These are phyloP conservation scores for Intellagama lesueurii DNA, from an alignment of 2,797 vertebrate species.

Conservation along the genomic window DNA sequence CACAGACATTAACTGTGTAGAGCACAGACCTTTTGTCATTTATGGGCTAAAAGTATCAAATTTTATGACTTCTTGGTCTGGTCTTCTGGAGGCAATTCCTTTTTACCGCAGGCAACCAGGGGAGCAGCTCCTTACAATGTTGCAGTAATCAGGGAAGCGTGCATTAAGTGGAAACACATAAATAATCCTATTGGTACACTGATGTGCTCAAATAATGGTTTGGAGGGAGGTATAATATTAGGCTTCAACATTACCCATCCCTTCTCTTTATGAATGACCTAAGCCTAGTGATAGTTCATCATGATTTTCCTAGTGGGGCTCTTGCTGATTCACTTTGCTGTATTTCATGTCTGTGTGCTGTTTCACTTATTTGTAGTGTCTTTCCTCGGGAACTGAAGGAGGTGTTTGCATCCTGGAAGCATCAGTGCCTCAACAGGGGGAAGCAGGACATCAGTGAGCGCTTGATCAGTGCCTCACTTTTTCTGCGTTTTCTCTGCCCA, in stretches of 20 bases:
- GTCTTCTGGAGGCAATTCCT: not conserved
- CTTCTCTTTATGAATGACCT: not conserved
- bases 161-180: not conserved
- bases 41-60: too few relatives aligned
- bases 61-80: not conserved
- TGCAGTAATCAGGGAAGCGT: too few relatives aligned
- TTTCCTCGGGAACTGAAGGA: slow-evolving; percentile 97
- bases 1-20: not conserved
- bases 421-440: slow-evolving; percentile 90
- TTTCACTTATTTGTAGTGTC: slow-evolving; percentile 79
- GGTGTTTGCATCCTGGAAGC: slow-evolving; percentile 94
- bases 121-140: not conserved
- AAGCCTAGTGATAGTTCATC: slow-evolving; percentile 19
- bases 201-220: not conserved
- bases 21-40: too few relatives aligned
- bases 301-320: slow-evolving; percentile 25
- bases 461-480: slow-evolving; percentile 94
- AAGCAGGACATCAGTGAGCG: slow-evolving; percentile 93
- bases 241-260: not conserved
- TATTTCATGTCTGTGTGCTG: fast-evolving
- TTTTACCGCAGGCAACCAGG: too few relatives aligned
- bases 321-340: not conserved
- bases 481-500: slow-evolving; percentile 95
- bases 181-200: not conserved
- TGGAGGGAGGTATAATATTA: not conserved